A percentile compares a stretch with the other conserved stretches of the same genome.
Conservation (phyloP, 2,797 vertebrate genomes). For the Neopelma chrysocephalum region DNA sequence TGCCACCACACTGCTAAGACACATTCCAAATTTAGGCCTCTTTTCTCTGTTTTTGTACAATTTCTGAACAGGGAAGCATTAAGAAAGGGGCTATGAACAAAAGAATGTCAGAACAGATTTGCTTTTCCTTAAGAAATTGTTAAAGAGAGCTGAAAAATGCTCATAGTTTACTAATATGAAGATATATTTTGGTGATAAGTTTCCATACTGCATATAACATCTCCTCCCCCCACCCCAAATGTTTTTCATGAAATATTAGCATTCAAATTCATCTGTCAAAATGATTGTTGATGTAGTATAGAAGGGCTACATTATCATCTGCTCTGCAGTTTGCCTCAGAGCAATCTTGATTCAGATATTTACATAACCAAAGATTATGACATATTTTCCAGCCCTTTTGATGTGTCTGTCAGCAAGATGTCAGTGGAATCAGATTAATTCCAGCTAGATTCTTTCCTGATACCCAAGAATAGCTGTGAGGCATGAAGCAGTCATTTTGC, state of each 20-base stretch:
- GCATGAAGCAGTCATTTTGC: slow-evolving; percentile 39
- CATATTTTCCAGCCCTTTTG: slow-evolving; percentile 53
- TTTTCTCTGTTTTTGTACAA: not conserved
- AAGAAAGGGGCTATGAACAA: not conserved
- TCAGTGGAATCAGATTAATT: slow-evolving; percentile 64
- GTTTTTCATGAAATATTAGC: slow-evolving; percentile 52
- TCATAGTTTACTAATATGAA: slow-evolving; percentile 3
- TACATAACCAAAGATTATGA: slow-evolving; percentile 75
- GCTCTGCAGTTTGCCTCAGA: slow-evolving; percentile 62
- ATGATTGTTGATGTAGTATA: slow-evolving; percentile 32
- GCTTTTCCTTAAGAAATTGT: not conserved
- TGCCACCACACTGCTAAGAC: not conserved
- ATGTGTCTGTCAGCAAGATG: slow-evolving; percentile 66
- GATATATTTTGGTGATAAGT: slow-evolving; percentile 12
- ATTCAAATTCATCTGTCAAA: slow-evolving; percentile 66
- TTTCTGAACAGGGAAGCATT: not conserved
- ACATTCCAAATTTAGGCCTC: not conserved
- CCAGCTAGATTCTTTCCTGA: slow-evolving; percentile 53
- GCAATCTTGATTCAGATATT: slow-evolving; percentile 65
- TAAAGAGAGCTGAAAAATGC: not conserved
- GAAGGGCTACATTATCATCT: slow-evolving; percentile 56
- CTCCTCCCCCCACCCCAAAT: not conserved
- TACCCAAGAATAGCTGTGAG: slow-evolving; percentile 50
- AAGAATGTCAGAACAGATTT: not conserved
- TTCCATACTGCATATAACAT: not conserved